Evolutionary conservation across 1,140 invertebrate species (phyloP).

Genomic region (Artemia franciscana): DNA sequence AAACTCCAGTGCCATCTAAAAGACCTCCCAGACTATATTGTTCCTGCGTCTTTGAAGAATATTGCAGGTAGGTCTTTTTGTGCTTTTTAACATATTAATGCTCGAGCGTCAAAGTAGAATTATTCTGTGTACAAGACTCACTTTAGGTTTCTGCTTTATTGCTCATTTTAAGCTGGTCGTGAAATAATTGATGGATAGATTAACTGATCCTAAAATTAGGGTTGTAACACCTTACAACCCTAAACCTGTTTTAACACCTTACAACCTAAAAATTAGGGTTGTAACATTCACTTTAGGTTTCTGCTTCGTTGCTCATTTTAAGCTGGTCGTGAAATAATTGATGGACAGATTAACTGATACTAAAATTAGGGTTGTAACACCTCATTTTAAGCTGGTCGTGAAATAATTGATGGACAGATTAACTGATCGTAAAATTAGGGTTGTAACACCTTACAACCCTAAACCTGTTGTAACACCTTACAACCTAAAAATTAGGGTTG

Average conservation of each 20-base stretch:
- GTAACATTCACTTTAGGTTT: too few relatives aligned
- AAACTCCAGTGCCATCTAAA: slow-evolving; percentile 59
- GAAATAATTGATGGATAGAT: slow-evolving; percentile 17
- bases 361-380: too few relatives aligned
- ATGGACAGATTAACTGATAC: too few relatives aligned
- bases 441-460: too few relatives aligned
- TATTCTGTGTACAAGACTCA: slow-evolving; percentile 6
- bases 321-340: too few relatives aligned
- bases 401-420: too few relatives aligned
- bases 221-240: slow-evolving; percentile 17
- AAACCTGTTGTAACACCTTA: too few relatives aligned
- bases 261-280: slow-evolving; percentile 17
- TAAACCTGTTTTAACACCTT: slow-evolving; percentile 12
- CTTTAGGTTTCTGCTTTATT: too few relatives aligned
- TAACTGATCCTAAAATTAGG: slow-evolving; percentile 19
- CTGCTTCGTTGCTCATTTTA: too few relatives aligned
- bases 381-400: too few relatives aligned
- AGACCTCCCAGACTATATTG: slow-evolving; percentile 82
- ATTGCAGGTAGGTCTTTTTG: slow-evolving; percentile 22
- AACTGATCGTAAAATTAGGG: too few relatives aligned
- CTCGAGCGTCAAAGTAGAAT: slow-evolving; percentile 21
- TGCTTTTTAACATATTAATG: slow-evolving; percentile 1
- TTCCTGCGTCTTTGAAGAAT: slow-evolving; percentile 45
- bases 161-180: slow-evolving; percentile 12
- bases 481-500: too few relatives aligned